Conservation (phyloP, 2,113 vertebrate species). For the Pedionomus torquatus region DNA sequence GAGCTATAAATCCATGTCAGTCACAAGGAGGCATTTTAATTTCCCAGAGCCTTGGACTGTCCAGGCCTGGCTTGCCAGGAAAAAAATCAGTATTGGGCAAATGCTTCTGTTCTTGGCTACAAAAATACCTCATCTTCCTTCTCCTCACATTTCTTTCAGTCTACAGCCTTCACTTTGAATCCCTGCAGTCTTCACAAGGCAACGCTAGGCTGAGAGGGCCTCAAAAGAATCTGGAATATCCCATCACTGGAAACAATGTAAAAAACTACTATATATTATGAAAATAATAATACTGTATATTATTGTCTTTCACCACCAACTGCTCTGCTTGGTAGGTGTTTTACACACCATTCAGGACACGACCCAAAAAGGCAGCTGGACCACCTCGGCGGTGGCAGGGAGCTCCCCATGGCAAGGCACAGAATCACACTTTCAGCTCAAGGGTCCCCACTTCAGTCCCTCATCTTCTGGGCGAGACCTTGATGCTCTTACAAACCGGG, state of each 20-base stretch:
- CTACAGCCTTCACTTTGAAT: background rate
- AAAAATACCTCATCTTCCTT: background rate
- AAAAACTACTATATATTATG: background rate
- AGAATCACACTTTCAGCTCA: accelerated
- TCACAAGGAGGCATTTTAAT: slow-evolving; percentile 9
- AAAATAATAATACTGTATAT: no score
- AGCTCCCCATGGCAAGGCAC: background rate
- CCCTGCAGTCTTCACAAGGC: background rate
- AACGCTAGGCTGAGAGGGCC: background rate
- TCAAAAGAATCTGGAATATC: background rate
- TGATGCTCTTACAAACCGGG: background rate
- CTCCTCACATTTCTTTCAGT: background rate
- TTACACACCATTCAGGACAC: accelerated
- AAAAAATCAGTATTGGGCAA: slow-evolving; percentile 4
- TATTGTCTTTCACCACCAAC: background rate
- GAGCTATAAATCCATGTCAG: background rate
- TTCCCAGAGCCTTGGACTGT: background rate
- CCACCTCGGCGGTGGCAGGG: background rate
- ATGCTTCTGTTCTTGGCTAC: background rate
- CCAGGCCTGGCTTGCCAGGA: background rate
- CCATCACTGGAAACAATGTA: background rate
- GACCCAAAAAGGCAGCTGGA: background rate
- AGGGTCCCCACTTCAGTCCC: background rate
- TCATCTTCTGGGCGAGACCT: background rate
- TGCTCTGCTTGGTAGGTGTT: accelerated